A percentile compares a stretch with the other conserved stretches of the same genome.
Conservation (phyloP, 1,140 invertebrate genomes). For the Gyrodactylus bullatarudis region DNA sequence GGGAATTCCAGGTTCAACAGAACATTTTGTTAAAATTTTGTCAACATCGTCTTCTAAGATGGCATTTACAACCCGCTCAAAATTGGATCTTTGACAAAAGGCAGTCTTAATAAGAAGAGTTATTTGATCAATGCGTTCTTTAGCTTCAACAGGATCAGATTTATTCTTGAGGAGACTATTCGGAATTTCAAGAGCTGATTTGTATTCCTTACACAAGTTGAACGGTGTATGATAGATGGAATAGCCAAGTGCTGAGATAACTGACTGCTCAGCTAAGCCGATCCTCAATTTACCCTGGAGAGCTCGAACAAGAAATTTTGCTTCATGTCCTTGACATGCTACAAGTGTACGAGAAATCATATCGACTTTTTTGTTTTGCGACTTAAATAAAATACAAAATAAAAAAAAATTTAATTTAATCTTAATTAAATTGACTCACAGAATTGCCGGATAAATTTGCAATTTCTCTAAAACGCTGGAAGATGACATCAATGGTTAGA, state of each 20-base stretch:
- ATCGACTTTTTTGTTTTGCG: conserved; percentile 44
- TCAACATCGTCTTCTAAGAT: conserved; percentile 28
- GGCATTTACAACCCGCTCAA: conserved; percentile 45
- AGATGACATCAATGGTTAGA: conserved; percentile 31
- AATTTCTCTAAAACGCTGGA: conserved; percentile 52
- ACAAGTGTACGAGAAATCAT: conserved; percentile 66
- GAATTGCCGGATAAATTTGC: conserved; percentile 45
- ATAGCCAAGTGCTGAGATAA: conserved; percentile 47
- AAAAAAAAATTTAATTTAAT: conserved; percentile 5
- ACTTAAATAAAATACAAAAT: conserved; percentile 22
- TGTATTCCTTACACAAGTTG: background rate
- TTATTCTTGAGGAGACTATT: conserved; percentile 16
- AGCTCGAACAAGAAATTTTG: conserved; percentile 58
- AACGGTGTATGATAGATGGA: conserved; percentile 30
- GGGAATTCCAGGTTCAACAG: conserved; percentile 30
- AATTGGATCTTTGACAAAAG: conserved; percentile 89
- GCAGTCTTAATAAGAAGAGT: conserved; percentile 53
- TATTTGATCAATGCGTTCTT: conserved; percentile 39
- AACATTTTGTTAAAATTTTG: conserved; percentile 4
- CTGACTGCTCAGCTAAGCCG: conserved; percentile 75
- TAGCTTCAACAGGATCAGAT: conserved; percentile 33
- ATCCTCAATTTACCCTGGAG: conserved; percentile 71
- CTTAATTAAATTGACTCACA: conserved; percentile 16
- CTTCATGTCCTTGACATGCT: conserved; percentile 54
- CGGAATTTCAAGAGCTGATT: background rate